phyloP scores from a whole-genome alignment of 2,113 vertebrate genomes.

The Erpornis zantholeuca region DNA sequence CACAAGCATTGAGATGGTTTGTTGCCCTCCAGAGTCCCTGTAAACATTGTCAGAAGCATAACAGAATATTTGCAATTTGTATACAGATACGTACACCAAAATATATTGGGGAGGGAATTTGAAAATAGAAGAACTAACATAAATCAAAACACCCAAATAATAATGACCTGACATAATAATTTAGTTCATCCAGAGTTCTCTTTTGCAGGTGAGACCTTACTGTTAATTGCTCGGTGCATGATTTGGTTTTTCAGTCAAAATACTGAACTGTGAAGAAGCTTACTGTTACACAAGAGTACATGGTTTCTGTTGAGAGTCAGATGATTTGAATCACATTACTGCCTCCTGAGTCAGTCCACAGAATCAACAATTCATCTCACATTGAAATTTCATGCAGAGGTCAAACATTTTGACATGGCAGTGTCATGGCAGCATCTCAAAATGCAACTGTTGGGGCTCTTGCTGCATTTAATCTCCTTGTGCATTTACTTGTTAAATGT shows the following conservation, averaged over 20 bases:
- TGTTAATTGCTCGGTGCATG: neutral
- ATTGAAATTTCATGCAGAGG: neutral
- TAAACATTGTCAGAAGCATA: neutral
- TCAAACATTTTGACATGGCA: neutral
- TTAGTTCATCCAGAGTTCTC: neutral
- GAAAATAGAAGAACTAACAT: neutral
- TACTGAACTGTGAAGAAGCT: neutral
- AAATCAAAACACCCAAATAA: neutral
- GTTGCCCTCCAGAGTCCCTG: neutral
- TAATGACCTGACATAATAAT: neutral
- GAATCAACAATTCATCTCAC: neutral
- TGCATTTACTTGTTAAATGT: neutral
- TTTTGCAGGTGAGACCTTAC: neutral
- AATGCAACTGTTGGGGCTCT: neutral
- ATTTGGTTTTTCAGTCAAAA: slow-evolving; percentile 14
- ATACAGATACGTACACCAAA: neutral
- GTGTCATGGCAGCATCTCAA: neutral
- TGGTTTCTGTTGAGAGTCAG: slow-evolving; percentile 1
- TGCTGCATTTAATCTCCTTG: neutral
- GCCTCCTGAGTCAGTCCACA: neutral
- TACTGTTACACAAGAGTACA: neutral
- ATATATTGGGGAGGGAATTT: neutral
- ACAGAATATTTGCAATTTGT: neutral
- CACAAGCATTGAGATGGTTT: neutral
- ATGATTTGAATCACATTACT: slow-evolving; percentile 8